Conservation (phyloP, 2,888 invertebrate genomes). For the Pyrochroa serraticornis region DNA sequence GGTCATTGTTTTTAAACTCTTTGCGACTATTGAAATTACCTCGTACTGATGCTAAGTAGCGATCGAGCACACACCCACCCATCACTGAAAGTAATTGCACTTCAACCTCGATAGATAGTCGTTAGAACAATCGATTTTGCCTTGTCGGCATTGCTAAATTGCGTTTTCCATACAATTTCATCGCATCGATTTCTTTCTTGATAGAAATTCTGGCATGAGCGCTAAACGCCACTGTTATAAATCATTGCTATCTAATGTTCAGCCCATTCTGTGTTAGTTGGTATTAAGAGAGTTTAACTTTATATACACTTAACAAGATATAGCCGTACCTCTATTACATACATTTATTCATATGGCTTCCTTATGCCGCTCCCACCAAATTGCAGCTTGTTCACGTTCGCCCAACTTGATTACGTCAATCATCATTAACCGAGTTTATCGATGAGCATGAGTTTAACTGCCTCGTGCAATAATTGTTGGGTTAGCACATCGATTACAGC, state of each 20-base stretch:
- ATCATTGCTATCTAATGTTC: constrained; percentile 42
- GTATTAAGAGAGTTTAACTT: constrained; percentile 37
- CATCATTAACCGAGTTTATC: constrained; percentile 9
- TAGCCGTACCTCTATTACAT: constrained; percentile 9
- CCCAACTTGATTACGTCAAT: constrained; percentile 19
- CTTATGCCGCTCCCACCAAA: constrained; percentile 6
- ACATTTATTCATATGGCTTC: constrained; percentile 10
- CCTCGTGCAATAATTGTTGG: constrained; percentile 11
- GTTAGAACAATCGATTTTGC: background rate
- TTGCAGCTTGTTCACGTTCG: constrained; percentile 8
- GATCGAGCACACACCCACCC: background rate
- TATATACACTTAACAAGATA: constrained; percentile 18
- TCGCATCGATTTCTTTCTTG: background rate
- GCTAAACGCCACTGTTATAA: constrained; percentile 32
- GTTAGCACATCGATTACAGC: constrained; percentile 5
- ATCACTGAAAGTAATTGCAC: background rate
- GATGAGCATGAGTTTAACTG: constrained; percentile 1
- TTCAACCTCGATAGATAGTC: background rate
- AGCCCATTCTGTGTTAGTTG: constrained; percentile 42
- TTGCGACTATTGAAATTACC: background rate
- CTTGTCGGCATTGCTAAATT: background rate
- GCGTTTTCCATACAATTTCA: background rate
- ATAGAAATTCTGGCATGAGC: background rate
- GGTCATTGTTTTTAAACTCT: constrained; percentile 16
- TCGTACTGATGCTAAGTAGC: background rate